phyloP scores from a whole-genome alignment of 2,888 invertebrate genomes.

The Sinotaia quadrata region DNA sequence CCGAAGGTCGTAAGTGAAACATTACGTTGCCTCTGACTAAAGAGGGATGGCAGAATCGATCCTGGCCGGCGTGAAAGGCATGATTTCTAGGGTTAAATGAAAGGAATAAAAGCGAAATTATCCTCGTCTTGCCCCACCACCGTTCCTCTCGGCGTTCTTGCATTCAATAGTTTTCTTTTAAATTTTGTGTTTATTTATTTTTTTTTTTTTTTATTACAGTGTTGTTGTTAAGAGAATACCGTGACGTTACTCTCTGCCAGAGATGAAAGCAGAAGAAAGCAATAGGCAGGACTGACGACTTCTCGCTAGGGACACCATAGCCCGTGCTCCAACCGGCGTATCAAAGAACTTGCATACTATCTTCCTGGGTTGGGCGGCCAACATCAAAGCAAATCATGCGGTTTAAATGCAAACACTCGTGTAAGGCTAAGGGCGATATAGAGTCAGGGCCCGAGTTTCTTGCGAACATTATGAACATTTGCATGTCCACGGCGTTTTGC shows the following conservation, averaged over 20 bases:
- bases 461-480: slow-evolving; percentile 10
- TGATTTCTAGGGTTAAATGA: slow-evolving; percentile 1
- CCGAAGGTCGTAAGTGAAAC: slow-evolving; percentile 4
- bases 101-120: slow-evolving; percentile 11
- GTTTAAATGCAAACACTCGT: slow-evolving; percentile 29
- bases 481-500: slow-evolving; percentile 12
- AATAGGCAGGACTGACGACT: neutral
- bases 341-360: slow-evolving; percentile 13
- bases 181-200: neutral
- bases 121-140: no score
- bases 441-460: neutral
- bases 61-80: neutral
- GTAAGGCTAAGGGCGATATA: slow-evolving; percentile 22
- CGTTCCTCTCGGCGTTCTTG: no score
- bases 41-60: slow-evolving; percentile 16
- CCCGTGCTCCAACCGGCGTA: slow-evolving; percentile 2
- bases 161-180: no score
- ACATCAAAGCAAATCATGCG: slow-evolving; percentile 26
- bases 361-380: slow-evolving; percentile 18
- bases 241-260: neutral
- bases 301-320: slow-evolving; percentile 13
- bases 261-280: slow-evolving; percentile 20
- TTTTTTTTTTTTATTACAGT: neutral
- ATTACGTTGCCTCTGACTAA: neutral
- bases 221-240: neutral